These are phyloP conservation scores for Eulimnadia texana DNA, from an alignment of 1,140 invertebrate genomes.

Conservation along the genomic window DNA sequence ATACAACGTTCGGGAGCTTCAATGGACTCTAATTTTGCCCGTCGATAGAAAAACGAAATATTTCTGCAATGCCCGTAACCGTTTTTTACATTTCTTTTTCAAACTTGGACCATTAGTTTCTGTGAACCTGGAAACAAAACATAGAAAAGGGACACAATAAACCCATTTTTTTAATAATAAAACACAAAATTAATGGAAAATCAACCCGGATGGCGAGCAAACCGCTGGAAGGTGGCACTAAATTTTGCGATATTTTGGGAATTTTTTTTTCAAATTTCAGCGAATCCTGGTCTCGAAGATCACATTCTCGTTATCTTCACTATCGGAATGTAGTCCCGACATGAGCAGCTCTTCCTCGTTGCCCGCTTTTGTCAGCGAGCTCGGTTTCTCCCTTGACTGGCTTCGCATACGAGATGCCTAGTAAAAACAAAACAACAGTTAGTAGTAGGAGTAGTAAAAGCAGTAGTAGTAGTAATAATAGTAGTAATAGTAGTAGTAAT, in stretches of 20 bases:
- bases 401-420: background rate
- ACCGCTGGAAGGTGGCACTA: too few species aligned
- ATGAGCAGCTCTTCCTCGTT: background rate
- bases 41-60: background rate
- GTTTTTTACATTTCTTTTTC: too few species aligned
- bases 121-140: too few species aligned
- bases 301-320: background rate
- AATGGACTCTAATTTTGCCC: constrained; percentile 8
- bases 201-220: too few species aligned
- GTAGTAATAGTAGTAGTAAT: background rate
- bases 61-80: background rate
- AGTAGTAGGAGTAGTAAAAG: background rate
- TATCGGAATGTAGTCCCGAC: background rate
- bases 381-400: background rate
- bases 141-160: too few species aligned
- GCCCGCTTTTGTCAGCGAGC: background rate
- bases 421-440: background rate
- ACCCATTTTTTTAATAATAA: too few species aligned
- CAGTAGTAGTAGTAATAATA: too few species aligned
- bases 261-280: background rate
- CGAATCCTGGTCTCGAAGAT: background rate
- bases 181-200: too few species aligned
- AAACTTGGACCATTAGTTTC: too few species aligned
- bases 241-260: background rate
- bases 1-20: constrained; percentile 1